phyloP scores from a whole-genome alignment of 2,888 invertebrate genomes.

The Drosophila melanosoma region DNA sequence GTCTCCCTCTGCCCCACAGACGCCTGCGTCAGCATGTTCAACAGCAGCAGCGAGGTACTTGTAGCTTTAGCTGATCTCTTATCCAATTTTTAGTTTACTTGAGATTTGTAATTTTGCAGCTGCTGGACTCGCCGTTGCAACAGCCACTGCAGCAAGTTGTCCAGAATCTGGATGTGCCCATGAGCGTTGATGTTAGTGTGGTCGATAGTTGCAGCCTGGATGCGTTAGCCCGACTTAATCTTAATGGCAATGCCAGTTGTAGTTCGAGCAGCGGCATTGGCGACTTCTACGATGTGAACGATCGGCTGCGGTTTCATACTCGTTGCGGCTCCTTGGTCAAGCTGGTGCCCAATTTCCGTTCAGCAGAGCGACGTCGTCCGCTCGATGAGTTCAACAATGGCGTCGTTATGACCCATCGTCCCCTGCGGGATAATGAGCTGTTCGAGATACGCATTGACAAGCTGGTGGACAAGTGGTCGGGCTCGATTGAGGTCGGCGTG shows the following conservation, averaged over 20 bases:
- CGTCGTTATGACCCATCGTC: slow-evolving; percentile 97
- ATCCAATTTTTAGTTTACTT: background rate
- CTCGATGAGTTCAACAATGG: slow-evolving; percentile 98
- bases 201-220: slow-evolving; percentile 51
- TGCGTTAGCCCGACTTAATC: slow-evolving; percentile 42
- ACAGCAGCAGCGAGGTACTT: slow-evolving; percentile 31
- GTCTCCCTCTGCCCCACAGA: slow-evolving; percentile 86
- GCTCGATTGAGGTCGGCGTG: slow-evolving; percentile 91
- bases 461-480: slow-evolving; percentile 97
- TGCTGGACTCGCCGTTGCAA: slow-evolving; percentile 65
- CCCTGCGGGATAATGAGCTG: slow-evolving; percentile 93
- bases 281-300: slow-evolving; percentile 85
- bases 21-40: slow-evolving; percentile 1
- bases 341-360: slow-evolving; percentile 92
- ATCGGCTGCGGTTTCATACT: slow-evolving; percentile 93
- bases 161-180: slow-evolving; percentile 84
- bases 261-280: slow-evolving; percentile 32
- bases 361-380: slow-evolving; percentile 94
- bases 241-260: slow-evolving; percentile 34
- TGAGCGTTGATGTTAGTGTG: slow-evolving; percentile 82
- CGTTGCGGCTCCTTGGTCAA: slow-evolving; percentile 95
- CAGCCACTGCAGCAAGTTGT: slow-evolving; percentile 72
- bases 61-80: background rate
- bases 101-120: slow-evolving; percentile 13
- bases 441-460: slow-evolving; percentile 98